phyloP scores from a whole-genome alignment of 2,888 invertebrate genomes.

The Dyspetes luteomarginatus region DNA sequence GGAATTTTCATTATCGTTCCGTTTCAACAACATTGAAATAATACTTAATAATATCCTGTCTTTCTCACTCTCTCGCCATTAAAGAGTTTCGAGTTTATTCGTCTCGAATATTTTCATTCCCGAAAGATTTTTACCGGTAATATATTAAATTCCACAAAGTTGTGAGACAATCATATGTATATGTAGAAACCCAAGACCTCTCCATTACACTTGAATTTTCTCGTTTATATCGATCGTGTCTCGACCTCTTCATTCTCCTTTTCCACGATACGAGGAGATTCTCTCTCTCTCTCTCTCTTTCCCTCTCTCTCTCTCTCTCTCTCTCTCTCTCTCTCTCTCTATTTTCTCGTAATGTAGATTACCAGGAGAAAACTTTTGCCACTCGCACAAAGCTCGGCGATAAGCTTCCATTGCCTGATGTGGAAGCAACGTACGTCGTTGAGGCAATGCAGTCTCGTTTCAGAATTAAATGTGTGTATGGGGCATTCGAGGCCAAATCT shows the following conservation, averaged over 20 bases:
- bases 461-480: too few relatives aligned
- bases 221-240: conserved; percentile 64
- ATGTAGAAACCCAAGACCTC: not conserved
- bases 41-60: too few relatives aligned
- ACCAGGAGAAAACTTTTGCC: not conserved
- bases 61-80: too few relatives aligned
- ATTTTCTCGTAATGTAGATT: not conserved
- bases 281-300: not conserved
- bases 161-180: not conserved
- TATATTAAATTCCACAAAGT: conserved; percentile 6
- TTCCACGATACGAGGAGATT: not conserved
- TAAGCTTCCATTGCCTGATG: too few relatives aligned
- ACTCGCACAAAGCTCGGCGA: not conserved
- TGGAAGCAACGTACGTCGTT: too few relatives aligned
- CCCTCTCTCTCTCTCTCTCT: not conserved
- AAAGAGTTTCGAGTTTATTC: too few relatives aligned
- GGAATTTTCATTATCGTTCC: too few relatives aligned
- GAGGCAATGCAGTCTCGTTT: not conserved
- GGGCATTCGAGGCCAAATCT: too few relatives aligned
- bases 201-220: conserved; percentile 47
- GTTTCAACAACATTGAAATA: too few relatives aligned
- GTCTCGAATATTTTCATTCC: not conserved
- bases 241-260: conserved; percentile 5
- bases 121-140: not conserved
- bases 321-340: not conserved